Base-by-base conservation (phyloP, 1,140 invertebrate genomes). In the Zelostemma sp. region DNA sequence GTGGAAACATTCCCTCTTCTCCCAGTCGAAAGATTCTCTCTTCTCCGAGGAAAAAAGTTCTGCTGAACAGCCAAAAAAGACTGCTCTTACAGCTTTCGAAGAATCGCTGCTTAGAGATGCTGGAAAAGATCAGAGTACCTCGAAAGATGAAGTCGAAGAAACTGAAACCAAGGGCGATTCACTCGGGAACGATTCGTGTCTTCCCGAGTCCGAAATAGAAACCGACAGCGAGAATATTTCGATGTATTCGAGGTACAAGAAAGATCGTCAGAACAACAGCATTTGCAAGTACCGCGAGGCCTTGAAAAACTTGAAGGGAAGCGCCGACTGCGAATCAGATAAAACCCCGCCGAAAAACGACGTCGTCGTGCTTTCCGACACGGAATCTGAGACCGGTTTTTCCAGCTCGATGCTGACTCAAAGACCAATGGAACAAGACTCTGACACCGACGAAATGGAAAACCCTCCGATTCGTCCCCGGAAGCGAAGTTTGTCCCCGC, bases 241-340 rank as follows among this genome's bases (percentile, higher is more conserved):
- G 5, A 80, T 78, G 68, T 83, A 80, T 58, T 73, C 80, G 11
- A 81, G 63, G 47, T 83, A 83, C 33, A 81, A 73, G 61, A 75
- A 50, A 47, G 43, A 43, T n/a, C 64, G 78, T 43, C 40, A 49
- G 6, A 25, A 77, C 12, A 84, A 84, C 33, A 83, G 81, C 28
- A 84, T 83, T 58, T 19, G 21, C 9, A 62, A 70, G 51, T 62
- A 75, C 48, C 51, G 65, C 4, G 33, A 50, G 35, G 15, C 54
- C 21, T 56, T 73, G 21, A 56, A 51, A 8, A 11, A 54, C 11
- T 12, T 5, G 48, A 41, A 16, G 1, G 38, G 25, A 0, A 9
- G 0, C 6, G 14, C n/a, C n/a, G n/a, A n/a, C n/a, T n/a, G n/a
- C 6, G 11, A 11, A 31, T 31, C 5, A 31, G 11, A 31, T 31